Conservation (phyloP, 2,113 vertebrate genomes). For the Lophius piscatorius region DNA sequence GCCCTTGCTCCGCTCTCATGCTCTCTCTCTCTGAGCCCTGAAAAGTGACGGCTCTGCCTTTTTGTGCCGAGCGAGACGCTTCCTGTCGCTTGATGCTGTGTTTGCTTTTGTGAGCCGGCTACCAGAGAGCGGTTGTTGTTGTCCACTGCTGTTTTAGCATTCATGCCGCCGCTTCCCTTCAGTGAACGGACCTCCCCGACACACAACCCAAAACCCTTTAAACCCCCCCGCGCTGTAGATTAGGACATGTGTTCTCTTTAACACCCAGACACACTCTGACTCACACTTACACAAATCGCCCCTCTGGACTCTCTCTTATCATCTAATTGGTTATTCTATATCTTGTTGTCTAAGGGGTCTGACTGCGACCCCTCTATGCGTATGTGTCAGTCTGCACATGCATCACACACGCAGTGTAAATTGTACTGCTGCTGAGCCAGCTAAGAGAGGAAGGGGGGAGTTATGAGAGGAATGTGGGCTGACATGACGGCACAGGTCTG, state of each 20-base stretch:
- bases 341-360: constrained; percentile 2
- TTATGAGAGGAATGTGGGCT: constrained; percentile 59
- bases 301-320: constrained; percentile 27
- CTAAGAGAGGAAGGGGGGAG: constrained; percentile 17
- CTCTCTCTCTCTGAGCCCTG: constrained; percentile 42
- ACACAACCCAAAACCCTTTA: constrained; percentile 5
- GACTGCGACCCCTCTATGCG: constrained; percentile 4
- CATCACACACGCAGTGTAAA: background rate
- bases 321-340: constrained; percentile 25
- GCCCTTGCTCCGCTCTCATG: constrained; percentile 27
- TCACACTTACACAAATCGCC: background rate
- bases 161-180: constrained; percentile 51
- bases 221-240: constrained; percentile 10
- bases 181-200: constrained; percentile 1
- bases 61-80: constrained; percentile 75
- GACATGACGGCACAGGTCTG: constrained; percentile 57
- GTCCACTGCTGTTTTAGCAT: constrained; percentile 78
- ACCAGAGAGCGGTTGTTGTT: constrained; percentile 72
- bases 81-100: constrained; percentile 79
- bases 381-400: constrained; percentile 10
- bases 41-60: constrained; percentile 56
- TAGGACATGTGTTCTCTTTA: constrained; percentile 8
- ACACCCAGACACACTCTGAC: constrained; percentile 4
- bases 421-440: constrained; percentile 33
- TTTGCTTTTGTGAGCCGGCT: constrained; percentile 81